Conservation (phyloP, 2,113 vertebrate genomes). For the Burhinus bistriatus region DNA sequence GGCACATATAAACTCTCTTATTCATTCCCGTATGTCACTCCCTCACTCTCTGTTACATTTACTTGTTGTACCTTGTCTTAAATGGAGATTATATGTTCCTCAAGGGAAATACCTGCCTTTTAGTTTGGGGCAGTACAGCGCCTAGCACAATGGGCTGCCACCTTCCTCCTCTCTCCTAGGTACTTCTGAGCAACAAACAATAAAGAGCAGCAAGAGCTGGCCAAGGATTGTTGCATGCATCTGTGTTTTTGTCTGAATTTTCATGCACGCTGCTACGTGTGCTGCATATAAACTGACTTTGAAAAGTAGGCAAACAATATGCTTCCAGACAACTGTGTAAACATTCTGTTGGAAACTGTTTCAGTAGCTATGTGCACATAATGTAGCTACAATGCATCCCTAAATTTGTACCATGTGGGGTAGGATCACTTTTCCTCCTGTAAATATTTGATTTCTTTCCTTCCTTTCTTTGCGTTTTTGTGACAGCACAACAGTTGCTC, state of each 20-base stretch:
- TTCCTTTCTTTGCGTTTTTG: background rate
- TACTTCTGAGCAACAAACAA: background rate
- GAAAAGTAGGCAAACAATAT: slow-evolving; percentile 60
- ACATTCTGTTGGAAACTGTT: slow-evolving; percentile 53
- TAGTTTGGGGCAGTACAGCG: background rate
- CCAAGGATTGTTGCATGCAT: slow-evolving; percentile 32
- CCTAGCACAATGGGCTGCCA: background rate
- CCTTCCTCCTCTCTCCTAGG: background rate
- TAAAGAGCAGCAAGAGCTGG: background rate
- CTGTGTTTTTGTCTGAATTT: slow-evolving; percentile 70
- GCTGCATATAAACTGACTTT: slow-evolving; percentile 67
- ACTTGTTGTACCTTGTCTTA: background rate
- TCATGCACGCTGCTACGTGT: slow-evolving; percentile 49
- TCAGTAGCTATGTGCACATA: slow-evolving; percentile 10
- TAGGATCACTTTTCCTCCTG: background rate
- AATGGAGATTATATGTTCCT: background rate
- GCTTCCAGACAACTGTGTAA: slow-evolving; percentile 42
- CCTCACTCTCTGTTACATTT: background rate
- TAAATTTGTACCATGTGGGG: slow-evolving; percentile 29
- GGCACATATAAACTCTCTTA: slow-evolving; percentile 20
- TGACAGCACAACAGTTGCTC: background rate
- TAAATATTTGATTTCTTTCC: slow-evolving; percentile 47
- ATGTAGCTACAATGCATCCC: slow-evolving; percentile 57
- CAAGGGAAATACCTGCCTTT: background rate
- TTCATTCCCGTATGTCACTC: slow-evolving; percentile 49